phyloP scores from a whole-genome alignment of 2,888 invertebrate genomes.

The Adineta ricciae region DNA sequence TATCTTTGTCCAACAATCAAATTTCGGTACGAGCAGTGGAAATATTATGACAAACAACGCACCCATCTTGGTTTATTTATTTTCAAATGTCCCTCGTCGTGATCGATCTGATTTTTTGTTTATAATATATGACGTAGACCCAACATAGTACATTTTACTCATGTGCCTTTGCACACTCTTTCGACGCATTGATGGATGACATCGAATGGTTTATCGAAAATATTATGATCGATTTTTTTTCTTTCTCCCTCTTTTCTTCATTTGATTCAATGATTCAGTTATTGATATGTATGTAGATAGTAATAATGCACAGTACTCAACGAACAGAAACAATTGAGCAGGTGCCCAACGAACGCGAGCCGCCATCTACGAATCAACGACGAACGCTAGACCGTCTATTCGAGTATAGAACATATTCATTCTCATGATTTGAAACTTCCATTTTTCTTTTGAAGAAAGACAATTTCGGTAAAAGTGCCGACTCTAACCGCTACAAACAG shows the following conservation, averaged over 20 bases:
- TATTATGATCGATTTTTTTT: not conserved
- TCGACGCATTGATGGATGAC: not conserved
- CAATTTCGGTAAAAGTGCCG: not conserved
- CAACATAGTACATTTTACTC: not conserved
- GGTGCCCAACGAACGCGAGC: not conserved
- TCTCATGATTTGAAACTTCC: not conserved
- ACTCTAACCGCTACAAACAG: too few species aligned
- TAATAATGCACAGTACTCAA: not conserved
- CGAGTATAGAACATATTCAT: not conserved
- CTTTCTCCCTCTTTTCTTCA: not conserved
- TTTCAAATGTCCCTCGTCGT: too few species aligned
- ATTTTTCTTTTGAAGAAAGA: not conserved
- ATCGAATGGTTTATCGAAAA: not conserved
- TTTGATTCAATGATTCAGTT: not conserved
- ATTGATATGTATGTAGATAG: not conserved
- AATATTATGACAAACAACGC: too few species aligned
- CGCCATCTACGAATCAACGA: not conserved
- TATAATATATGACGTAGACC: not conserved
- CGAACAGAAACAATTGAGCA: not conserved
- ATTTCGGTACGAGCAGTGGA: too few species aligned
- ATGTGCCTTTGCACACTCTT: not conserved
- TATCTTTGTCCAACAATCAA: too few species aligned
- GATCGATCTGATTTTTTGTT: not conserved
- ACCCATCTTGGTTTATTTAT: too few species aligned
- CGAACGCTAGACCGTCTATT: not conserved